Evolutionary conservation across 2,113 vertebrate species (phyloP).

Genomic region (Nipponia nippon): DNA sequence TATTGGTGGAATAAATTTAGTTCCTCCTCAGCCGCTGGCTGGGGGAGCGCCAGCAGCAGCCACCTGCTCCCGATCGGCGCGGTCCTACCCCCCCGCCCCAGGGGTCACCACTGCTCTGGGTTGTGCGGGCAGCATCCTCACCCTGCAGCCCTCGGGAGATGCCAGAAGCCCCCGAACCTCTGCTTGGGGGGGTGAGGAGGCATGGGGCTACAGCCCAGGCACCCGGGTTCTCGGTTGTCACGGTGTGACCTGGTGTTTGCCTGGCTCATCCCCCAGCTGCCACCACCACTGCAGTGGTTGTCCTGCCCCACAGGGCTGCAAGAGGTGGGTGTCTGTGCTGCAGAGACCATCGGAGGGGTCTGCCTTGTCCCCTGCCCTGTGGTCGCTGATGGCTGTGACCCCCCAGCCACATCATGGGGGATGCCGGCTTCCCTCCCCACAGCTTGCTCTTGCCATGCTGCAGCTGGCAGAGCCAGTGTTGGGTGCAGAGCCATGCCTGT

Average conservation of each 20-base stretch:
- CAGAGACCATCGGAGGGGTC: background rate
- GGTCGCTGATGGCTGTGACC: fast-evolving
- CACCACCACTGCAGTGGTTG: background rate
- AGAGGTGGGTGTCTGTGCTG: background rate
- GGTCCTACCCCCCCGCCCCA: fast-evolving
- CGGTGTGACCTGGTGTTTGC: background rate
- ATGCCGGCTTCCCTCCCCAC: fast-evolving
- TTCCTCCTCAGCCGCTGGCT: fast-evolving
- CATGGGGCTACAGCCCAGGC: fast-evolving
- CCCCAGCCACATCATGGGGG: background rate
- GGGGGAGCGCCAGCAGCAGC: background rate
- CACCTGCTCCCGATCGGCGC: background rate
- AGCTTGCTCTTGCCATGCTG: background rate
- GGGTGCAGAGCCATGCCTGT: background rate
- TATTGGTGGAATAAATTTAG: background rate
- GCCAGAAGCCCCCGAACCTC: fast-evolving
- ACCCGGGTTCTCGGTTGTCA: background rate
- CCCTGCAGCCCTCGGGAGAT: background rate
- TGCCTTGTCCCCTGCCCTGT: background rate
- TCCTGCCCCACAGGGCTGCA: background rate
- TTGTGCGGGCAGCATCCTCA: background rate
- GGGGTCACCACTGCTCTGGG: background rate
- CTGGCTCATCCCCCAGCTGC: background rate
- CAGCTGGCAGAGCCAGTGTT: background rate
- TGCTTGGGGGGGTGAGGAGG: fast-evolving